Percentiles rank a stretch among this genome's conserved stretches.
These are phyloP conservation scores for Drosophila ambigua DNA, from an alignment of 1,140 invertebrate species.

Conservation along the genomic window DNA sequence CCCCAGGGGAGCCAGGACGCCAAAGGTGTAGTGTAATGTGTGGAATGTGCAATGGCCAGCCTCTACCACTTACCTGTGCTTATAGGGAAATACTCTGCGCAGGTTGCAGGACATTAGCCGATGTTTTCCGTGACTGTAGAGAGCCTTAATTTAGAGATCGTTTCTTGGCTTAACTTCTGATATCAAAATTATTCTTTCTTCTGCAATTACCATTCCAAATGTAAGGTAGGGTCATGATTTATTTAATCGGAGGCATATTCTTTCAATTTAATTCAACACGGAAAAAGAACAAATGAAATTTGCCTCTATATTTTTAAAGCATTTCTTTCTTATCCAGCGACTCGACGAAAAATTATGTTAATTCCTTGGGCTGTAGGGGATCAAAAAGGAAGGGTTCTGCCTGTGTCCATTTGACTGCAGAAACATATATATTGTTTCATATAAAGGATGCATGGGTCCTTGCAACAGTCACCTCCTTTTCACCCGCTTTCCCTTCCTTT, in stretches of 20 bases:
- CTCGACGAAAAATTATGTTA: constrained; percentile 33
- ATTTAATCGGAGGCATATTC: background rate
- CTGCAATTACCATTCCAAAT: no score
- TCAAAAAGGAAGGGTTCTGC: constrained; percentile 6
- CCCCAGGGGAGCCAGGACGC: constrained; percentile 5
- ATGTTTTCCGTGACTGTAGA: no score
- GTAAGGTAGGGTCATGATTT: no score
- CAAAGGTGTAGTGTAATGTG: constrained; percentile 21
- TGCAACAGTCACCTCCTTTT: constrained; percentile 47
- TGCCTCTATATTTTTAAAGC: background rate
- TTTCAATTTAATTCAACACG: background rate
- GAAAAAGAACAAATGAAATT: no score
- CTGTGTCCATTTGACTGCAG: background rate
- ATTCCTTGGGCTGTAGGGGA: constrained; percentile 3
- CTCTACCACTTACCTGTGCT: no score
- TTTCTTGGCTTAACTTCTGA: no score
- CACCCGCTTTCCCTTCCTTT: constrained; percentile 7
- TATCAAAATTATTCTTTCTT: no score
- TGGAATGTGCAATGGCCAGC: no score
- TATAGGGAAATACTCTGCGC: no score
- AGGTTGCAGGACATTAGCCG: no score
- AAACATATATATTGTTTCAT: background rate
- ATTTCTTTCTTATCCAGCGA: constrained; percentile 16
- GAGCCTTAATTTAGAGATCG: no score
- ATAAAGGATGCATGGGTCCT: constrained; percentile 37